Percentiles rank a stretch among this genome's conserved stretches.
Conservation (phyloP, 2,888 invertebrate genomes). For the Drosophila paracracens region DNA sequence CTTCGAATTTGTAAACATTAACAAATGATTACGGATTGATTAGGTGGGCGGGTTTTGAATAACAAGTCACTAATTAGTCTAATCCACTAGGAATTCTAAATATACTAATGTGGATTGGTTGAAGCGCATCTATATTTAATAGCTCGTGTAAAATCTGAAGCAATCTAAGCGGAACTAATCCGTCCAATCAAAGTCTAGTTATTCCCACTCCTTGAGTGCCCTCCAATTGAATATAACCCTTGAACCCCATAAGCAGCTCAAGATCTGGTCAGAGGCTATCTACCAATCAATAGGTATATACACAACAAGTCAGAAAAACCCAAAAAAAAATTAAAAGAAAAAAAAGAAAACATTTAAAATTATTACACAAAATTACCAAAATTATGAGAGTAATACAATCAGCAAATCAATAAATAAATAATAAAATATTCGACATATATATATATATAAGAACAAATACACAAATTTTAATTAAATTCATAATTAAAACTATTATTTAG, state of each 20-base stretch:
- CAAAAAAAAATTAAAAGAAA: conserved; percentile 18
- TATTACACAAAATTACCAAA: not conserved
- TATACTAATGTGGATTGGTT: conserved; percentile 38
- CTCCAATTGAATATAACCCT: conserved; percentile 17
- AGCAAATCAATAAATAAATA: not conserved
- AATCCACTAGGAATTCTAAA: conserved; percentile 45
- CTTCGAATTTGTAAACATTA: conserved; percentile 42
- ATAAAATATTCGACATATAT: not conserved
- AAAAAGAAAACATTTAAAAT: too few relatives aligned
- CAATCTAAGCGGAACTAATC: conserved; percentile 55
- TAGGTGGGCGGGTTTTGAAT: conserved; percentile 50
- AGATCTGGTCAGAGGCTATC: conserved; percentile 42
- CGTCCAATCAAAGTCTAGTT: conserved; percentile 34
- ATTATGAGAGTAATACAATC: not conserved
- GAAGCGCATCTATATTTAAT: conserved; percentile 17
- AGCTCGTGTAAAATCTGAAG: not conserved
- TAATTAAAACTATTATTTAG: not conserved
- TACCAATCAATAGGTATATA: conserved; percentile 40
- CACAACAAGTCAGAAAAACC: conserved; percentile 40
- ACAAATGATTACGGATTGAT: conserved; percentile 48
- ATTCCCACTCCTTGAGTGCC: conserved; percentile 14
- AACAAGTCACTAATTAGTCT: conserved; percentile 34
- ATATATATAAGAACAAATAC: not conserved
- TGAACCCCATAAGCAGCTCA: conserved; percentile 1
- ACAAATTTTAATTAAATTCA: not conserved